Evolutionary conservation across 1,140 invertebrate genomes (phyloP).

Genomic region (Neodiprion pinetum): DNA sequence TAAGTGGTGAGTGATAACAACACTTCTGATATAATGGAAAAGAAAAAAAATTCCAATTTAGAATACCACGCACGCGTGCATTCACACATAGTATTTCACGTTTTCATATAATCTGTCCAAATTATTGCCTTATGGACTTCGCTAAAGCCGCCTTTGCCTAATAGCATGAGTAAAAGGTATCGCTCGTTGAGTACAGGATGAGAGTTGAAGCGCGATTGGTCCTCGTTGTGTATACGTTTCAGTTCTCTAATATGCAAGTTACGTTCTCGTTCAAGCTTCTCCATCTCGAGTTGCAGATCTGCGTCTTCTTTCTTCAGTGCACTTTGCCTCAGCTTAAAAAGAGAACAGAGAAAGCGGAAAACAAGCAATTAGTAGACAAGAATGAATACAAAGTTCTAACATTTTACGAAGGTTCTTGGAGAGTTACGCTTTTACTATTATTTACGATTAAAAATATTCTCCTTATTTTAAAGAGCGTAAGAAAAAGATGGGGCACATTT

Average conservation of each 20-base stretch:
- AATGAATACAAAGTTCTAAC: no score
- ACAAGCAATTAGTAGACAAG: slow-evolving; percentile 23
- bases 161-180: slow-evolving; percentile 95
- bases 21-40: slow-evolving; percentile 10
- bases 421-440: no score
- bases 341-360: slow-evolving; percentile 21
- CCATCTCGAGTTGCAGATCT: slow-evolving; percentile 97
- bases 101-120: not conserved
- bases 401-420: no score
- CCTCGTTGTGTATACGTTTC: slow-evolving; percentile 99
- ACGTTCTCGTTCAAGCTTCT: slow-evolving; percentile 97
- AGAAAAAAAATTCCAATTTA: slow-evolving; percentile 14
- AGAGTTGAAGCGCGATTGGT: slow-evolving; percentile 94
- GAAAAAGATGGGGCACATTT: not conserved
- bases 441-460: no score
- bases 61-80: no score
- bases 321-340: slow-evolving; percentile 86
- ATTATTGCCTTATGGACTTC: slow-evolving; percentile 89
- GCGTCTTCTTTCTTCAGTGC: slow-evolving; percentile 98
- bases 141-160: slow-evolving; percentile 99
- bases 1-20: not conserved
- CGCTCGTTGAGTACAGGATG: slow-evolving; percentile 89
- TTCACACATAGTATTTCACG: not conserved
- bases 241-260: slow-evolving; percentile 99
- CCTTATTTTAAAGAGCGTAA: not conserved